Conservation (phyloP, 2,113 vertebrate species). For the Steatornis caripensis region DNA sequence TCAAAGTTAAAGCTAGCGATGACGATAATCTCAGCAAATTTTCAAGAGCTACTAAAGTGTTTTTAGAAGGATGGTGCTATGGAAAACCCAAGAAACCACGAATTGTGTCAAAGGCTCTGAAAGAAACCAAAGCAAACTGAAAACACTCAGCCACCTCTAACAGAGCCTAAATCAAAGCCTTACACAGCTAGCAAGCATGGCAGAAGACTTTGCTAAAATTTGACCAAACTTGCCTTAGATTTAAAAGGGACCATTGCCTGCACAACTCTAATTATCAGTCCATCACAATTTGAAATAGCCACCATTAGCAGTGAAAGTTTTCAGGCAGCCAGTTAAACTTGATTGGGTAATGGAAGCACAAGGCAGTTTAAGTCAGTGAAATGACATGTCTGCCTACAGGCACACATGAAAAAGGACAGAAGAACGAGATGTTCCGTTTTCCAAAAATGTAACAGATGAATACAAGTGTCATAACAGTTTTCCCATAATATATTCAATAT, state of each 20-base stretch:
- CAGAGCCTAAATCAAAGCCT: background rate
- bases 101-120: constrained; percentile 1
- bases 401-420: background rate
- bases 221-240: background rate
- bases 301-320: background rate
- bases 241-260: background rate
- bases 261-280: background rate
- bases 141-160: background rate
- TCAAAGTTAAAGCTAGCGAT: constrained; percentile 11
- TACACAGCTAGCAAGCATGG: background rate
- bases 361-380: background rate
- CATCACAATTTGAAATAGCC: constrained; percentile 1
- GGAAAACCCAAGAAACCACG: background rate
- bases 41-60: background rate
- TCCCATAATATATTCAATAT: background rate
- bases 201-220: background rate
- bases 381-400: background rate
- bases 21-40: background rate
- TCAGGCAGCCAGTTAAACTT: background rate
- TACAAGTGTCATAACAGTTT: background rate
- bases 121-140: constrained; percentile 25
- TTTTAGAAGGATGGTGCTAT: background rate
- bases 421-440: background rate
- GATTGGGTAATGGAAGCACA: background rate
- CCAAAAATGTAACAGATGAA: constrained; percentile 9